phyloP scores from a whole-genome alignment of 2,888 invertebrate species.

The Alcis repandata region DNA sequence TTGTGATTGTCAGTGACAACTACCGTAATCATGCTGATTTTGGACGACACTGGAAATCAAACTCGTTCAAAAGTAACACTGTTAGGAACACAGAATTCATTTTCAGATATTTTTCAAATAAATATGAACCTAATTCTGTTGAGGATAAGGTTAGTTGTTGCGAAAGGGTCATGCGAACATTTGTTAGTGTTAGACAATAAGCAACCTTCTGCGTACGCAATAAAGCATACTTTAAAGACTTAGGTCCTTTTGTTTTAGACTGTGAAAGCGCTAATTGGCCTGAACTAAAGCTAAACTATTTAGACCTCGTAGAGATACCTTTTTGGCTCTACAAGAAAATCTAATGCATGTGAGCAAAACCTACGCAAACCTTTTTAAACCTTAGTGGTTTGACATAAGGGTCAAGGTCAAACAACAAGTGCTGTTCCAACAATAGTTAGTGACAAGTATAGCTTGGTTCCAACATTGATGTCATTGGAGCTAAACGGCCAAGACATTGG shows the following conservation, averaged over 20 bases:
- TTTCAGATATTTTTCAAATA: background rate
- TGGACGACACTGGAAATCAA: background rate
- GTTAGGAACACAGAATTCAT: slow-evolving; percentile 9
- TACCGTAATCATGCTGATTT: background rate
- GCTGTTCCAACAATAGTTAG: background rate
- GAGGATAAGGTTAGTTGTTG: background rate
- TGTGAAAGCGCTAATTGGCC: slow-evolving; percentile 4
- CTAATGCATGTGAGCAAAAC: background rate
- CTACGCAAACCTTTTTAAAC: too few species aligned
- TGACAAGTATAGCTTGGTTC: background rate
- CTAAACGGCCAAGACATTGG: too few species aligned
- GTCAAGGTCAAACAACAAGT: background rate
- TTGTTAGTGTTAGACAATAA: slow-evolving; percentile 12
- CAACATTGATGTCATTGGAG: background rate
- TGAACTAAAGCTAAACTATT: background rate
- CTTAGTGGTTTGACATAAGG: too few species aligned
- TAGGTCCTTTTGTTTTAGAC: background rate
- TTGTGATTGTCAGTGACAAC: background rate
- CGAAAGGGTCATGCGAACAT: slow-evolving; percentile 13
- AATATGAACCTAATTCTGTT: background rate
- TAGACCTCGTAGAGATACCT: background rate
- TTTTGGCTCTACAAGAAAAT: background rate
- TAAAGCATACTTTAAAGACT: background rate
- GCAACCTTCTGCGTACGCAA: slow-evolving; percentile 3
- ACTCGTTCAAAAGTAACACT: background rate